Conservation (phyloP, 2,797 vertebrate species). For the Rachycentron canadum region DNA sequence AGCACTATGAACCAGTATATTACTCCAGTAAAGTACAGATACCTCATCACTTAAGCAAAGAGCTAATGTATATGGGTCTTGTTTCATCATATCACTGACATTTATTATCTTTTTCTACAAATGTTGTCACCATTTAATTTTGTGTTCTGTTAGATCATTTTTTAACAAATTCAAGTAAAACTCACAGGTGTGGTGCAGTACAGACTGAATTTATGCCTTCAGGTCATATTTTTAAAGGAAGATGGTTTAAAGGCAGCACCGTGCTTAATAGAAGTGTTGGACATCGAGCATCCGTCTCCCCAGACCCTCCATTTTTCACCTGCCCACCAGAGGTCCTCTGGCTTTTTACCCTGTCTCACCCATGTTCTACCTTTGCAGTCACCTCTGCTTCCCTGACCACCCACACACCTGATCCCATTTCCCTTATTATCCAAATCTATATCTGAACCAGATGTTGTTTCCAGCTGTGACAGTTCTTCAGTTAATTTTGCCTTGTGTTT, state of each 20-base stretch:
- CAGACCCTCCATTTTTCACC: too few species aligned
- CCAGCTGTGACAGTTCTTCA: too few species aligned
- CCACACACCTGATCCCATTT: too few species aligned
- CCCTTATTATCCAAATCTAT: too few species aligned
- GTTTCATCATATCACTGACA: neutral
- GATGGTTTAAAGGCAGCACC: conserved; percentile 1
- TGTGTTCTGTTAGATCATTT: neutral
- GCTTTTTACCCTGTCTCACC: too few species aligned
- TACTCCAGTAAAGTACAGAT: neutral
- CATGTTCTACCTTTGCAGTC: too few species aligned
- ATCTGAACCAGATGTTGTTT: too few species aligned
- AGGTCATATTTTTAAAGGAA: neutral
- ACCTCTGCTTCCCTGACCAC: too few species aligned
- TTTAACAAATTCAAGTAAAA: neutral
- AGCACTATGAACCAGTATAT: neutral
- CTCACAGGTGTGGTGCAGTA: too few species aligned
- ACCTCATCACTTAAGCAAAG: neutral
- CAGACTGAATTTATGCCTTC: neutral
- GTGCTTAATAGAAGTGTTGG: neutral
- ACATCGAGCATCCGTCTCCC: too few species aligned
- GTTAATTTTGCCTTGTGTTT: too few species aligned
- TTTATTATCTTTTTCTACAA: neutral
- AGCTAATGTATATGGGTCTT: neutral
- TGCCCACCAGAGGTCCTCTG: too few species aligned
- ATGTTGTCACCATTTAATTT: neutral